Evolutionary conservation across 2,113 vertebrate genomes (phyloP).

Genomic region (Alosa alosa): DNA sequence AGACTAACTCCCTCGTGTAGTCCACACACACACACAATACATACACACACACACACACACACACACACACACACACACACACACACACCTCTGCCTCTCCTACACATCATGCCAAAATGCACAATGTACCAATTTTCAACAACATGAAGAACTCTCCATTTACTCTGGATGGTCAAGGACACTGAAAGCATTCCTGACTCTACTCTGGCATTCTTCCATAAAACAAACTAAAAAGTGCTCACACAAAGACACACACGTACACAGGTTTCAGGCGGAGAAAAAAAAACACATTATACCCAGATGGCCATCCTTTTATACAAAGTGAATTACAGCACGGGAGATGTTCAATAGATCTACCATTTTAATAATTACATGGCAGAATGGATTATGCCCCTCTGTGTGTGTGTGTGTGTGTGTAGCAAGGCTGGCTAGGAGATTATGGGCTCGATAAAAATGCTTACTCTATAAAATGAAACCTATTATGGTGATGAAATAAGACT

Average conservation of each 20-base stretch:
- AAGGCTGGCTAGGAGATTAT: neutral
- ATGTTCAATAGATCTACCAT: conserved; percentile 34
- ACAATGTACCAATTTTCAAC: conserved; percentile 5
- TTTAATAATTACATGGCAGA: conserved; percentile 44
- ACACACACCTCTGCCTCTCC: neutral
- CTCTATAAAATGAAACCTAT: conserved; percentile 18
- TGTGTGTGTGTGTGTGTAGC: conserved; percentile 3
- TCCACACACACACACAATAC: conserved; percentile 2
- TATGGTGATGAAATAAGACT: conserved; percentile 12
- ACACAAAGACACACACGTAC: neutral
- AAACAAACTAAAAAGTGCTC: conserved; percentile 5
- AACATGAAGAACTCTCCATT: neutral
- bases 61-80: neutral
- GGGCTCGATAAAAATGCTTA: conserved; percentile 13
- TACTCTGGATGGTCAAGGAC: neutral
- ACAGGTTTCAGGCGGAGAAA: neutral
- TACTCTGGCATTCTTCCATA: neutral
- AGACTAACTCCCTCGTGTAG: neutral
- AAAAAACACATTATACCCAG: conserved; percentile 27
- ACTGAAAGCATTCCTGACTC: neutral
- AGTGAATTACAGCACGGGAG: conserved; percentile 47
- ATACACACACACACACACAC: neutral
- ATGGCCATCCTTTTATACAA: conserved; percentile 42
- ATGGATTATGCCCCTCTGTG: conserved; percentile 20
- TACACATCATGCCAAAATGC: neutral